Evolutionary conservation across 2,888 invertebrate species (phyloP), one percentile per base, ranked within the genome.

Genomic region (Ichneumon xanthorius): DNA sequence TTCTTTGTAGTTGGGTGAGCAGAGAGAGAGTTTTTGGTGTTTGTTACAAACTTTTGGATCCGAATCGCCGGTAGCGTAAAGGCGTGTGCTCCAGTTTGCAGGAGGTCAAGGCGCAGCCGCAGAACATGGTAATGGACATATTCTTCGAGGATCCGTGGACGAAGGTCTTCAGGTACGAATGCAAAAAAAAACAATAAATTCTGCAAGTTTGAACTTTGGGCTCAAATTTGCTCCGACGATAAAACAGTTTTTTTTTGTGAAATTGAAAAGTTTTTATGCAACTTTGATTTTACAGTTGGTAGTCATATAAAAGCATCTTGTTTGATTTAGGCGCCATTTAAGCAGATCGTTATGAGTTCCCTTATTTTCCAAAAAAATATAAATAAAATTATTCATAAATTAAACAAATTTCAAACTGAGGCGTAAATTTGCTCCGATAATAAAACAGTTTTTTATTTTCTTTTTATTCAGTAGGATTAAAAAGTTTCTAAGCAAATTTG

Each of bases 141-240:
- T 94, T 98, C 67, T 97, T 97, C 92, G 96, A 97, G 89, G 98
- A 98, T 93, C 96, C 97, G 0, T 98, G 98, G 98, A 97, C 97
- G 2, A 95, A 96, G 84, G 95, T 96, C 75, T 96, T 97, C 87
- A 94, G 94, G 94, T 94, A 91, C 72, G 84, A 22, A 26, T 50
- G 22, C 11, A 58, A 53, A 65, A 73, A 75, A n/a, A 55, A 45
- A 33, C 58, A 63, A 65, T 45, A 40, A 58, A 14, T 65, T 2
- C 3, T 45, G 0, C 22, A 5, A 55, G 48, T 4, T 45, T 45
- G 40, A 75, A 22, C n/a, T 78, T 70, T 2, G 45, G 4, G 14
- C 14, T 2, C 14, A 14, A 45, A 26, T 26, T 26, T 26, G 26
- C 26, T 26, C 1, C 26, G 3, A 1, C 3, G 26, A 26, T 26